Conservation (phyloP, 1,140 invertebrate genomes). For the Delia radicum region DNA sequence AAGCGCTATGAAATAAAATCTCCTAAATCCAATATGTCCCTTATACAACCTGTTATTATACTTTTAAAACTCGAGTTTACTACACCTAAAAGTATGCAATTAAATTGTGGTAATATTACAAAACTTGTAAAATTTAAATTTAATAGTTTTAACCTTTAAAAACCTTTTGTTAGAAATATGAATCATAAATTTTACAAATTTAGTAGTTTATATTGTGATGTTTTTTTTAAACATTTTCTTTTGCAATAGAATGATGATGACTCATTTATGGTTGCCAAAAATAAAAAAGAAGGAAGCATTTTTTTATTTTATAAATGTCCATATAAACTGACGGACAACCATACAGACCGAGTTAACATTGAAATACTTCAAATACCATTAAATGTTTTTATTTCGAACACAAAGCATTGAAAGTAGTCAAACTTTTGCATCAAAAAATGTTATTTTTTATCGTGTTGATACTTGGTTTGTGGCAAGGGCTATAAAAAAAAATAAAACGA, state of each 20-base stretch:
- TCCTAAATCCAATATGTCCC: no score
- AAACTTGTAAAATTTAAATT: no score
- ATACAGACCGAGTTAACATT: neutral
- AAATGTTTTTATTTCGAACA: neutral
- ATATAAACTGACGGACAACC: neutral
- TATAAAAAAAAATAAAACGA: neutral
- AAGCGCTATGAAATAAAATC: no score
- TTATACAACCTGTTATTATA: no score
- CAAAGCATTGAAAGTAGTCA: neutral
- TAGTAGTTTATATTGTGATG: neutral
- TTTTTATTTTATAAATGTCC: neutral
- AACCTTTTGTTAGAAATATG: neutral
- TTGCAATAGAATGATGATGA: neutral
- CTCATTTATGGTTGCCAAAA: neutral
- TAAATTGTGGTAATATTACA: no score
- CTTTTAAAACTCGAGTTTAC: no score
- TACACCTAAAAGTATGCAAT: no score
- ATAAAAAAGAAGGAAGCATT: no score
- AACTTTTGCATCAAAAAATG: neutral
- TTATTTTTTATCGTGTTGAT: no score
- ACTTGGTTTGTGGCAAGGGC: neutral
- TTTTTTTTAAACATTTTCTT: neutral
- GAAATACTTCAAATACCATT: neutral
- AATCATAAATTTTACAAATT: neutral
- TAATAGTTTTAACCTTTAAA: no score